These are phyloP conservation scores for Pseudonaja textilis DNA, from an alignment of 2,113 vertebrate species.

Conservation along the genomic window DNA sequence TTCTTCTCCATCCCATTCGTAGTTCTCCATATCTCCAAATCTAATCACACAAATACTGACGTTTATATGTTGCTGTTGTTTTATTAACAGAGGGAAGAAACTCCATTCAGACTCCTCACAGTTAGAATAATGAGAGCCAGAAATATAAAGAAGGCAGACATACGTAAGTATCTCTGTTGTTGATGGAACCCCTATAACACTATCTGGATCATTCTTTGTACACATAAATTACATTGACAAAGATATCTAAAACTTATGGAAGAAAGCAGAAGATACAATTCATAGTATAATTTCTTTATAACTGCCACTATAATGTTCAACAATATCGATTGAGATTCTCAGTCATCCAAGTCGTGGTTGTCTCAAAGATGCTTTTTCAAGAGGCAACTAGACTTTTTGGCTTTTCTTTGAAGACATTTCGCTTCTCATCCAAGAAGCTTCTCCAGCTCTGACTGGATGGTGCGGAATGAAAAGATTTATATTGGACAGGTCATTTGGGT, in stretches of 20 bases:
- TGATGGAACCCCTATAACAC: not conserved
- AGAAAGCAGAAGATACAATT: not conserved
- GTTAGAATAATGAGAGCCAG: constrained; percentile 60
- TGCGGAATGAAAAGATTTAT: no score
- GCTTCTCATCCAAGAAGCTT: no score
- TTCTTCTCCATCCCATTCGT: not conserved
- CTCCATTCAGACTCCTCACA: constrained; percentile 65
- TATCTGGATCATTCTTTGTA: not conserved
- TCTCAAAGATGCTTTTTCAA: no score
- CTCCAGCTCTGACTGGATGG: no score
- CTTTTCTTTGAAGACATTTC: no score
- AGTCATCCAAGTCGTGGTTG: no score
- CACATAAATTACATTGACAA: not conserved
- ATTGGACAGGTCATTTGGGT: not conserved
- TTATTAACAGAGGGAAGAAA: constrained; percentile 53
- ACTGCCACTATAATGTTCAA: not conserved
- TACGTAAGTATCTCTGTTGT: constrained; percentile 50
- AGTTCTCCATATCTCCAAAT: not conserved
- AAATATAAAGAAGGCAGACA: constrained; percentile 63
- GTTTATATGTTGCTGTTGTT: not conserved
- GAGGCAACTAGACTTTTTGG: no score
- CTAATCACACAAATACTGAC: not conserved
- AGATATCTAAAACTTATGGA: not conserved
- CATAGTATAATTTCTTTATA: not conserved
- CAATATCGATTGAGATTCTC: no score